Evolutionary conservation across 2,888 invertebrate species (phyloP).

Genomic region (Erpobdella octoculata): DNA sequence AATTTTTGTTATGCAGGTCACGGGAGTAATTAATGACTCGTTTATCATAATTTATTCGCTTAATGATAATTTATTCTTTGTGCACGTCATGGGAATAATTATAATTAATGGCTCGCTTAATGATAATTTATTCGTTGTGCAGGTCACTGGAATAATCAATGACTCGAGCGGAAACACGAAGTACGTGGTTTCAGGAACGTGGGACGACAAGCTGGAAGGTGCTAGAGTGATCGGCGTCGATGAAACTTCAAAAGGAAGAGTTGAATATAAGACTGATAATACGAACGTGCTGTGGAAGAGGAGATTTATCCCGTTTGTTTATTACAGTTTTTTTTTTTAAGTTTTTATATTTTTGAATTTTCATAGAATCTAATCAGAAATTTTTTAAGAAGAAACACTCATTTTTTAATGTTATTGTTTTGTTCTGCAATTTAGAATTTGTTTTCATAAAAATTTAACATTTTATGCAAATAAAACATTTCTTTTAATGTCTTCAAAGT

Average conservation of each 20-base stretch:
- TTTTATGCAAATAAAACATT: too few species aligned
- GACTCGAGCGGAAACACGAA: conserved; percentile 57
- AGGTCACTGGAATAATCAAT: conserved; percentile 66
- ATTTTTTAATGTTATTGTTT: too few species aligned
- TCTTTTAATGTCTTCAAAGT: too few species aligned
- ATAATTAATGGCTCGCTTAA: background rate
- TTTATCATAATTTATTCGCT: background rate
- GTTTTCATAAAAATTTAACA: too few species aligned
- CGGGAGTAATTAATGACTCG: background rate
- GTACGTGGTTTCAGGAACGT: conserved; percentile 70
- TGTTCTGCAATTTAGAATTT: too few species aligned
- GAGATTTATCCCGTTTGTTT: conserved; percentile 27
- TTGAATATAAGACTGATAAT: conserved; percentile 84
- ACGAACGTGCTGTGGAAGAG: conserved; percentile 80
- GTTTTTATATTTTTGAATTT: too few species aligned
- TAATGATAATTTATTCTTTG: background rate
- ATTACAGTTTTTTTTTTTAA: too few species aligned
- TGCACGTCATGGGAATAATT: background rate
- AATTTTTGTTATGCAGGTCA: background rate
- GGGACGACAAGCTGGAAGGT: conserved; percentile 91
- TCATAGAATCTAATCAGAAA: too few species aligned
- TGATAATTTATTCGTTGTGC: too few species aligned
- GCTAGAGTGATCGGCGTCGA: conserved; percentile 65
- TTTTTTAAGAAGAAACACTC: too few species aligned
- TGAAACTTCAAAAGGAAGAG: conserved; percentile 57